phyloP scores from a whole-genome alignment of 2,888 invertebrate genomes.

The Sipunculus nudus region DNA sequence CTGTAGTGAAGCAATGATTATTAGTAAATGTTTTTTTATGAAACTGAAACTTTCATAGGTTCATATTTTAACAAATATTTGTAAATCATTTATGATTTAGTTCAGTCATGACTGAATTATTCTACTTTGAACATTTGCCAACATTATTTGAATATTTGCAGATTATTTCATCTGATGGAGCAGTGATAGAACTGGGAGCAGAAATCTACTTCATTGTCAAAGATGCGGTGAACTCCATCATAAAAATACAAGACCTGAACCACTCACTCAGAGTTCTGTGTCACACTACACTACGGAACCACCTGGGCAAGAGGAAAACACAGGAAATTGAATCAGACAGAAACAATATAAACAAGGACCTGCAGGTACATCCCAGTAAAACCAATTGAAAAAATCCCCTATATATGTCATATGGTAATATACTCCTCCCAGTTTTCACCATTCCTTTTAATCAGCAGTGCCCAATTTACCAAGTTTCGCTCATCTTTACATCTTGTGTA shows the following conservation, averaged over 20 bases:
- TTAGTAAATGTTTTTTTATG: too few relatives aligned
- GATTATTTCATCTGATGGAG: conserved; percentile 66
- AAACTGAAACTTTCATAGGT: neutral
- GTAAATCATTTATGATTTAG: neutral
- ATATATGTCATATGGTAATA: too few relatives aligned
- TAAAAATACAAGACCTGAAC: conserved; percentile 65
- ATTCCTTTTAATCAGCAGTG: conserved; percentile 1
- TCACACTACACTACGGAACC: conserved; percentile 63
- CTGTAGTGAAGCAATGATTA: too few relatives aligned
- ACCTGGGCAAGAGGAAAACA: conserved; percentile 58
- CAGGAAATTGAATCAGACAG: conserved; percentile 52
- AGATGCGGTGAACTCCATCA: conserved; percentile 65
- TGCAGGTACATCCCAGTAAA: conserved; percentile 47
- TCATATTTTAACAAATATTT: neutral
- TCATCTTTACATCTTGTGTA: too few relatives aligned
- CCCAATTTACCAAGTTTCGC: too few relatives aligned
- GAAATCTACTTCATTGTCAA: conserved; percentile 65
- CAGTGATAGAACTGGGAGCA: conserved; percentile 67
- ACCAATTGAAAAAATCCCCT: too few relatives aligned
- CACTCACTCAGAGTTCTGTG: conserved; percentile 63
- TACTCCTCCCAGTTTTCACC: neutral
- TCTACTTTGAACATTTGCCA: too few relatives aligned
- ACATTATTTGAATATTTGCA: conserved; percentile 31
- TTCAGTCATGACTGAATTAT: too few relatives aligned
- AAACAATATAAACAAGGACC: conserved; percentile 37